Base-by-base conservation (phyloP, 1,140 invertebrate genomes). In the Camponotus vicinus region DNA sequence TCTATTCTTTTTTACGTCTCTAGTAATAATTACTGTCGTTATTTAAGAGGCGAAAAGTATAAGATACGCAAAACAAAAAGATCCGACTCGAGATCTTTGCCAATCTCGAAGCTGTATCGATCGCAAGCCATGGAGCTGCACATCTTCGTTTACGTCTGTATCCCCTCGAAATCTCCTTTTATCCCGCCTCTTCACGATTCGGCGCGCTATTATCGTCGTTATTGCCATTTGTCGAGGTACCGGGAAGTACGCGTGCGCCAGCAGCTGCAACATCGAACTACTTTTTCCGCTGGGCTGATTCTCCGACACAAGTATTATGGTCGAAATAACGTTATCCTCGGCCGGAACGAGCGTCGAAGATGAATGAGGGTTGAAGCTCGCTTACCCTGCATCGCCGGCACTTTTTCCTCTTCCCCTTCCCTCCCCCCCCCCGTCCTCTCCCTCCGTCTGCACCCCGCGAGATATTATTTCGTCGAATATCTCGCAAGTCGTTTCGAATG, bases 301-400 rank as follows among this genome's bases (percentile, higher is more conserved):
- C 69, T 75, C 79, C 79, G 79, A 83, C 69, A 83, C 69, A 75
- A 73, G 79, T 73, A 83, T 83, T 83, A 83, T 69, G 69, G 79
- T 73, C 70, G 69, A 83, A 83, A 83, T 83, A 83, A 57, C 67
- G 69, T 83, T 83, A 82, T 83, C 79, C 79, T 83, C 79, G 40
- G 55, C 55, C 79, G 79, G 69, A 83, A 83, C 75, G 71, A 78
- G 83, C 83, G 52, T 66, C 45, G 75, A 85, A 85, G 83, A 85
- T 78, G 83, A 85, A 85, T 79, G 71, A 75, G 83, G 63, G 75
- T 77, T 85, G 40, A 11, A 85, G 75, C 57, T 27, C 80, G 80
- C 80, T 76, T 75, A 76, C 79, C 71, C 70, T 61, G 79, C 79
- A 82, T 83, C 69, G 69, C 69, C 40, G 69, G 34, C 78, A 70